Evolutionary conservation across 2,113 vertebrate genomes (phyloP), one percentile per base, ranked within the genome.

Genomic region (Oophaga pumilio): DNA sequence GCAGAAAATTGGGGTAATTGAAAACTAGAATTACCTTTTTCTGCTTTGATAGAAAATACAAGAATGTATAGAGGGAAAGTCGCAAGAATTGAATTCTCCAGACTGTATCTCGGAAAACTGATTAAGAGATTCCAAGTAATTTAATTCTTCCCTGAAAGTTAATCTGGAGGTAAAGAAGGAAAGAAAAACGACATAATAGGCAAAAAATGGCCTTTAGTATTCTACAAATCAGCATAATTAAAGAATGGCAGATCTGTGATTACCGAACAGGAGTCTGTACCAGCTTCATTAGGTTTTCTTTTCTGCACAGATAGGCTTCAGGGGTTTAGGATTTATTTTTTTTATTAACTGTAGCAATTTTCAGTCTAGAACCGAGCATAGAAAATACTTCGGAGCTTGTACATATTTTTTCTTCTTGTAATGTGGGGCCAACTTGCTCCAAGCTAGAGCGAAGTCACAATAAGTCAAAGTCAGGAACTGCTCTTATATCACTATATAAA

Each of bases 1-100:
- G 9, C 62, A 83, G 43, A 69, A 83, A 69, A 83, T 52, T 18
- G 80, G 33, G 22, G 62, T 83, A 83, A 83, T 83, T 52, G 81
- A 83, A 83, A 26, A 56, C 43, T 53, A 69, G 81, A 82, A 82
- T 82, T n/a, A 26, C 33, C 33, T 49, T 68, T 68, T 52, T 52
- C 33, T 68, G 33, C 22, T 82, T 22, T 66, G 59, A 49, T 66
- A 43, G 20, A 82, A 26, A 50, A 43, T 50, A 68, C 22, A 26
- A 24, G 1, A 26, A 26, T 69, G 14, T 53, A 80, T 53, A 53
- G 15, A 69, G 9, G 33, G n/a, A 68, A 50, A 14, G 62, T 69
- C 4, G 6, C 49, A 26, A 52, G 13, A 68, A 83, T 68, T 69
- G 14, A 53, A 53, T 69, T 68, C 62, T 26, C 22, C 13, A n/a